Conservation (phyloP, 1,140 invertebrate genomes). For the Dendrolimus punctatus region DNA sequence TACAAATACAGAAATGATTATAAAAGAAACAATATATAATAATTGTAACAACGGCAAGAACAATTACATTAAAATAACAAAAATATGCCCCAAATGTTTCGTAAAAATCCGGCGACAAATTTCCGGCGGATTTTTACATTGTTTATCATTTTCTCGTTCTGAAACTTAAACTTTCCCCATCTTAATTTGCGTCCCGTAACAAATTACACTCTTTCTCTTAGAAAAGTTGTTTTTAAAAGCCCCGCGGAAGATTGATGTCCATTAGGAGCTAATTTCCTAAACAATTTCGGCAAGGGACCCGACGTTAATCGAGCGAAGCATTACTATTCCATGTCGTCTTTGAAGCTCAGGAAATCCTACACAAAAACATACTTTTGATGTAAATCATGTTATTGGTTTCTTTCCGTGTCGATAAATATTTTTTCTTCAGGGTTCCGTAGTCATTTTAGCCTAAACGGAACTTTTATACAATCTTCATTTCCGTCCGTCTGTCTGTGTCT, state of each 20-base stretch:
- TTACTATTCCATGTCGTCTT: slow-evolving; percentile 14
- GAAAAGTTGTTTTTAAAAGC: slow-evolving; percentile 33
- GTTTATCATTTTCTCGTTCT: slow-evolving; percentile 25
- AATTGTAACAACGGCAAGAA: slow-evolving; percentile 7
- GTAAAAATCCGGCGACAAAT: slow-evolving; percentile 4
- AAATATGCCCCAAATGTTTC: not conserved
- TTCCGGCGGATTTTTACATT: slow-evolving; percentile 9
- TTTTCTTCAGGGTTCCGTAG: too few relatives aligned
- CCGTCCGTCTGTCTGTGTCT: too few relatives aligned
- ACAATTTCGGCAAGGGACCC: slow-evolving; percentile 32
- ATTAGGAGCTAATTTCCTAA: slow-evolving; percentile 46
- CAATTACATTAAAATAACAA: too few relatives aligned
- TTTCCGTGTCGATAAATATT: too few relatives aligned
- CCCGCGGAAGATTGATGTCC: slow-evolving; percentile 43
- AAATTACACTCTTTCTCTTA: slow-evolving; percentile 39
- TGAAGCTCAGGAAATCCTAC: slow-evolving; percentile 7
- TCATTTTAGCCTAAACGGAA: too few relatives aligned
- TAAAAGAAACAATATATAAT: slow-evolving; percentile 5
- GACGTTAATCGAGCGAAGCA: slow-evolving; percentile 26
- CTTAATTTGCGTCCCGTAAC: slow-evolving; percentile 45
- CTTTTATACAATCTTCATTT: too few relatives aligned
- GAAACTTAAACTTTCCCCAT: slow-evolving; percentile 27
- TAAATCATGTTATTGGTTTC: too few relatives aligned
- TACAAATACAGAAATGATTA: too few relatives aligned
- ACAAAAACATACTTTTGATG: too few relatives aligned